Evolutionary conservation across 2,113 vertebrate species (phyloP), one percentile per base, ranked within the genome.

Genomic region (Poeciliopsis occidentalis): DNA sequence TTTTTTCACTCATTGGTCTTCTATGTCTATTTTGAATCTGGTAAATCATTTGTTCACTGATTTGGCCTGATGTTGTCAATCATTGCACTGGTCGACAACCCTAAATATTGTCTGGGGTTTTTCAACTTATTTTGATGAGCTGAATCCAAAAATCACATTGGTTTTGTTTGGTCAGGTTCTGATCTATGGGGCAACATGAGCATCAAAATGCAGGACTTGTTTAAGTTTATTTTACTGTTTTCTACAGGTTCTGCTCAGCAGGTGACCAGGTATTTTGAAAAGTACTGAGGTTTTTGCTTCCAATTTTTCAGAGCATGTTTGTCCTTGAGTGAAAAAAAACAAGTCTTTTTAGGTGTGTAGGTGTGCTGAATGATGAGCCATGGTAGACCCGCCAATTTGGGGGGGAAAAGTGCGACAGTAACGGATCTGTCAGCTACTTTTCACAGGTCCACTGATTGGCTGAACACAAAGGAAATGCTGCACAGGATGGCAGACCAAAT

Each of bases 401-500:
- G 2, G 62, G 62, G 62, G 62, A 69, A 76, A 29, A 2, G 0
- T 69, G 29, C 72, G 69, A 68, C 68, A 75, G 57, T 63, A 24
- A 13, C 34, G 0, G 3, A 4, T 64, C 27, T 77, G 64, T 80
- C 54, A 24, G 68, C 67, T 24, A 17, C 22, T 15, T 32, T 47
- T 60, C 31, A 31, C 79, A 64, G 29, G 60, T 66, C 57, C 60
- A 3, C 30, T 4, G 51, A 69, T 82, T 75, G 31, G 34, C 68
- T 78, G 65, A 27, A 54, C 65, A 2, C 41, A 71, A 74, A 80
- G 47, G 63, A 57, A 75, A 67, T 30, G n/a, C 51, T 17, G n/a
- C 51, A 57, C 17, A 57, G 22, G 1, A 6, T 0, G 44, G 77
- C 73, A 79, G 64, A 44, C 47, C 41, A 29, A 77, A 70, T 67